Conservation (phyloP, 92 coral and sea anemone genomes). For the Bergia sp. region DNA sequence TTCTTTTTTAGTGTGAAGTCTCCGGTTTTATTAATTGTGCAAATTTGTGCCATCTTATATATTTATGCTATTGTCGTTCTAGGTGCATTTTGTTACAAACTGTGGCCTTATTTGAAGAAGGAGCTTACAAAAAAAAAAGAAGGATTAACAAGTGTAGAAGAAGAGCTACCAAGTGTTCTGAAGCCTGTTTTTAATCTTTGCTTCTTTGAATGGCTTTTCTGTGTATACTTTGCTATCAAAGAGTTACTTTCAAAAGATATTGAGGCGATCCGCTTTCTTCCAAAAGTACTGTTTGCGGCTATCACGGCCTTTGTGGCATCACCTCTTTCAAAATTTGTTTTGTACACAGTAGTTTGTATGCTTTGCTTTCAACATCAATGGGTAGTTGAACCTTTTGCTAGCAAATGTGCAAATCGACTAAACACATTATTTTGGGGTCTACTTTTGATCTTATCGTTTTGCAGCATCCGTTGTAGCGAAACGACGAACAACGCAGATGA, state of each 20-base stretch:
- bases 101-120: background rate
- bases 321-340: slow-evolving; percentile 13
- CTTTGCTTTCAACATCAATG: background rate
- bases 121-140: background rate
- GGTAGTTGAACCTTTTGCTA: background rate
- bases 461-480: slow-evolving; percentile 29
- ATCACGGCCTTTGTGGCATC: background rate
- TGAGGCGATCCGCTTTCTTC: background rate
- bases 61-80: background rate
- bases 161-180: too few relatives aligned
- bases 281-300: background rate
- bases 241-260: background rate
- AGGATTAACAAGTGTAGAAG: background rate
- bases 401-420: background rate
- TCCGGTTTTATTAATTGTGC: background rate
- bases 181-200: too few relatives aligned
- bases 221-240: background rate
- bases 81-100: background rate
- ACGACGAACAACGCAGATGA: slow-evolving; percentile 1
- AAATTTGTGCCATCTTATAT: background rate
- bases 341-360: background rate
- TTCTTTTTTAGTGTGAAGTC: background rate
- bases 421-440: background rate
- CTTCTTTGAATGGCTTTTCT: background rate
- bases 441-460: background rate